Evolutionary conservation across 2,113 vertebrate species (phyloP), one percentile per base, ranked within the genome.

Genomic region (Scalopus aquaticus): DNA sequence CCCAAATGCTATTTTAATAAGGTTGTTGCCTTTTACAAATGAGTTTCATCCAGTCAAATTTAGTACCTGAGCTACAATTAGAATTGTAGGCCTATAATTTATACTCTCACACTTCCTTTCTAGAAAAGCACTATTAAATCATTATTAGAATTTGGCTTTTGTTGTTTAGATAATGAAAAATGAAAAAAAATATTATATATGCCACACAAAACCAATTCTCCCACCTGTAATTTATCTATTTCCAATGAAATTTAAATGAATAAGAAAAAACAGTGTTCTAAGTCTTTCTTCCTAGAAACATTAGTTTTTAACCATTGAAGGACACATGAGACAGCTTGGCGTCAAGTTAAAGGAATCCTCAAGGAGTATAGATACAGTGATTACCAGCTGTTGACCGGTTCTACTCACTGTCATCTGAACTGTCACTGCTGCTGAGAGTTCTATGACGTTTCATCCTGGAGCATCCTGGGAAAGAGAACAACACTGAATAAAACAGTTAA

Each of bases 391-490:
- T 88, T 69, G 77, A 90, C 85, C 70, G 62, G 96, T 88, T 95
- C 77, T 98, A 99, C 99, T 99, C 96, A 99, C 99, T 99, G 95
- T 99, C 99, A 98, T 99, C 99, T 97, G 99, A 99, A 98, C 99
- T 99, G 98, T 99, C 99, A 98, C 99, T 99, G 98, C 99, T 99
- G 98, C 99, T 99, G 96, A 99, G 98, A 97, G 98, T 98, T 98
- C 98, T 99, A 98, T 98, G 98, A 95, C 99, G 99, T 98, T 99
- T 99, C 99, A 99, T 99, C 99, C 98, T 99, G 99, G 98, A 97
- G 98, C 98, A 99, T 99, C 99, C 99, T 99, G 97, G 93, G 88
- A 97, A 92, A 96, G 74, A 98, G 88, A 97, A 97, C 65, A 96
- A 96, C 74, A 96, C 13, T 92, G 90, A 94, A 93, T 97, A 69